Evolutionary conservation across 2,888 invertebrate species (phyloP), one percentile per base, ranked within the genome.

Genomic region (Dascillus cervinus): DNA sequence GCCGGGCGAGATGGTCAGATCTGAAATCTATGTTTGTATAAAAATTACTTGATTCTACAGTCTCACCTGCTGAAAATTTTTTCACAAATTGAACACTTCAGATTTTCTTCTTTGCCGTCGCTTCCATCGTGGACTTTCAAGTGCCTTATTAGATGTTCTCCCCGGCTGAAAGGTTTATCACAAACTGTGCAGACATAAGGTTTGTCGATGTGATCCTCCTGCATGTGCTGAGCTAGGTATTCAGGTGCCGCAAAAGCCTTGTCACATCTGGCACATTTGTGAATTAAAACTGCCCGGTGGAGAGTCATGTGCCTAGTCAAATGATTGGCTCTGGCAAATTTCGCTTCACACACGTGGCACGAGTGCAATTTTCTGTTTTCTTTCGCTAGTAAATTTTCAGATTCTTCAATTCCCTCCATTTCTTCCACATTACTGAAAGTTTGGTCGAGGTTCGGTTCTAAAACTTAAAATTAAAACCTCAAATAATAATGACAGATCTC

Each of bases 1-100:
- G 82, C 28, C 77, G 71, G 1, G 73, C 73, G 5, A 82, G 64
- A 48, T 75, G 71, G 43, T 79, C 79, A 27, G 74, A 72, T 58
- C 79, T 77, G 55, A 47, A 69, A 59, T 32, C n/a, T n/a, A n/a
- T n/a, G n/a, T n/a, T n/a, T n/a, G n/a, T n/a, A n/a, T n/a, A 17
- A 13, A 34, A 32, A n/a, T n/a, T n/a, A n/a, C n/a, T n/a, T n/a
- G n/a, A n/a, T n/a, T n/a, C 5, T 10, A 8, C 4, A 9, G 9
- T 9, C 37, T 40, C 47, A 63, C 61, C 62, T 59, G 11, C 50
- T 51, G 46, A 64, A 64, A 13, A 54, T 53, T 24, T 56, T 52
- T 27, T 60, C 60, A 39, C 66, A 66, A 25, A 66, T 61, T 2
- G 65, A 65, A 50, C 66, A 66, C 37, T 61, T 62, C 36, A 62